These are phyloP conservation scores for Leptarthrus brevirostris DNA, from an alignment of 2,888 invertebrate species.

Conservation along the genomic window DNA sequence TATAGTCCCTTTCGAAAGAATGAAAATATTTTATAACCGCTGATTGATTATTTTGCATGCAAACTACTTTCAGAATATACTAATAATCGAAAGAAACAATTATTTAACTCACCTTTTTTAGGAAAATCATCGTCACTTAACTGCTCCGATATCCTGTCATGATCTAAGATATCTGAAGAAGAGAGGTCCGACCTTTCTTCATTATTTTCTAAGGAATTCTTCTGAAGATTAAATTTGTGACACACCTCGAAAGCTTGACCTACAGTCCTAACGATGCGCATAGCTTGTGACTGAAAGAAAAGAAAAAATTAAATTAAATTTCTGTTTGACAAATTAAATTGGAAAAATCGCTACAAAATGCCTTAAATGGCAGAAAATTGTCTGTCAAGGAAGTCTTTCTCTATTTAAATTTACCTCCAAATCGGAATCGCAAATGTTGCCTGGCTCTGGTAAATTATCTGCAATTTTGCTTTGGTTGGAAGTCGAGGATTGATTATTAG, in stretches of 20 bases:
- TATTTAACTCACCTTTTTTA: conserved; percentile 72
- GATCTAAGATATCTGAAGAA: conserved; percentile 65
- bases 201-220: conserved; percentile 67
- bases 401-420: conserved; percentile 55
- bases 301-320: conserved; percentile 44
- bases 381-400: neutral
- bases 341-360: neutral
- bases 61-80: too few relatives aligned
- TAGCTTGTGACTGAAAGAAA: conserved; percentile 90
- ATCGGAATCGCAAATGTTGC: conserved; percentile 52
- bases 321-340: neutral
- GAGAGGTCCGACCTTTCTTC: conserved; percentile 66
- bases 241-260: conserved; percentile 99
- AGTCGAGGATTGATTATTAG: conserved; percentile 19
- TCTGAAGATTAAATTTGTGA: conserved; percentile 88
- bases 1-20: too few relatives aligned
- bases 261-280: conserved; percentile 97
- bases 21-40: too few relatives aligned
- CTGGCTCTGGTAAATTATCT: conserved; percentile 8
- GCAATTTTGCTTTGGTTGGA: neutral
- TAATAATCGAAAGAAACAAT: too few relatives aligned
- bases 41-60: too few relatives aligned
- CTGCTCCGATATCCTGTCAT: conserved; percentile 66
- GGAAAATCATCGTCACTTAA: conserved; percentile 69
- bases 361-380: neutral